phyloP scores from a whole-genome alignment of 2,888 invertebrate genomes.

The Idaea aversata region DNA sequence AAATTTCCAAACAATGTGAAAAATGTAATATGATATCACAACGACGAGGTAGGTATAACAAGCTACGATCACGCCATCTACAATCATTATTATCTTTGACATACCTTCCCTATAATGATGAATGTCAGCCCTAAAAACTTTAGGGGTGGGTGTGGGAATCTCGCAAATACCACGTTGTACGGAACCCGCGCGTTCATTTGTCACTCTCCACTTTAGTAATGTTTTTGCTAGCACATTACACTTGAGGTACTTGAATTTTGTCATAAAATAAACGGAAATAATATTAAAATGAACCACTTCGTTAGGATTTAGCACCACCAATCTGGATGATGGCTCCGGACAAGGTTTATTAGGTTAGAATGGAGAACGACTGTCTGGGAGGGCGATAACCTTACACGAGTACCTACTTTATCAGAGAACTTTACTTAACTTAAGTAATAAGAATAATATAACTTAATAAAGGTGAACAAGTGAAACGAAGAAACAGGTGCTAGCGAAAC shows the following conservation, averaged over 20 bases:
- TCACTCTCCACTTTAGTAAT: constrained; percentile 18
- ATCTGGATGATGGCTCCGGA: neutral
- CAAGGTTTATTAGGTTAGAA: neutral
- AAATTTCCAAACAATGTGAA: too few relatives aligned
- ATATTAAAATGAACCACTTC: constrained; percentile 1
- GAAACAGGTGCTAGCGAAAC: too few relatives aligned
- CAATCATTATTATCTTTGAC: too few relatives aligned
- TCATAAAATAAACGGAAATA: neutral
- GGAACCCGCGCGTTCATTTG: constrained; percentile 23
- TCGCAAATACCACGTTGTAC: constrained; percentile 18
- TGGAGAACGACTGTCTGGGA: neutral
- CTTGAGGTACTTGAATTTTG: constrained; percentile 8
- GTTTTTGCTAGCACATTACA: constrained; percentile 19
- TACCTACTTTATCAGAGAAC: too few relatives aligned
- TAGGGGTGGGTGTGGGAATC: constrained; percentile 11
- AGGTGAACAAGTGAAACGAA: too few relatives aligned
- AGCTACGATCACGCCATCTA: too few relatives aligned
- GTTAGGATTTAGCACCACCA: neutral
- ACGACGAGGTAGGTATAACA: too few relatives aligned
- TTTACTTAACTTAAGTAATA: too few relatives aligned
- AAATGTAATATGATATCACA: too few relatives aligned
- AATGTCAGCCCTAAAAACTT: constrained; percentile 5
- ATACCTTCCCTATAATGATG: neutral
- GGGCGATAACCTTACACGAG: neutral
- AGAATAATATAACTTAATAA: too few relatives aligned